phyloP scores from a whole-genome alignment of 2,113 vertebrate genomes.

The Amphilophus citrinellus region DNA sequence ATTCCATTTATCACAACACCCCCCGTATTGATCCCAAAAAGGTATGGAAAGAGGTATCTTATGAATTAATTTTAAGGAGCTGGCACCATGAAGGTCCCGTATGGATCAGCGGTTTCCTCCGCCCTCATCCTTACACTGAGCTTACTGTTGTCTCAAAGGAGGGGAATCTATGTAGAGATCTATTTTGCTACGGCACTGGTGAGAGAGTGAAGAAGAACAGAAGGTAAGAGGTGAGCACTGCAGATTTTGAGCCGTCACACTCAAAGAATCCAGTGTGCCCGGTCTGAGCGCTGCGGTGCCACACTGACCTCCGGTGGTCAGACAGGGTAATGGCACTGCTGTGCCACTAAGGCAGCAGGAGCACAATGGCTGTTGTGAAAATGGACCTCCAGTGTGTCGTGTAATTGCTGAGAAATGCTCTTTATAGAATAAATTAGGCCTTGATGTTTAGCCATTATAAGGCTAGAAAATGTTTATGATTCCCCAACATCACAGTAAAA shows the following conservation, averaged over 20 bases:
- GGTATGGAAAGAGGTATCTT: constrained; percentile 28
- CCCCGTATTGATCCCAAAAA: constrained; percentile 44
- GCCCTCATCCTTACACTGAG: not conserved
- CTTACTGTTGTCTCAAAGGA: not conserved
- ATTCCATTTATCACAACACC: constrained; percentile 41
- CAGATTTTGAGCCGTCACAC: constrained; percentile 63
- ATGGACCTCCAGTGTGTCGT: not conserved
- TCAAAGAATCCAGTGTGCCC: constrained; percentile 10
- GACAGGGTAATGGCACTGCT: constrained; percentile 30
- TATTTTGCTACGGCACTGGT: not conserved
- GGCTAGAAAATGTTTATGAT: constrained; percentile 26
- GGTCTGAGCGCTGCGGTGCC: constrained; percentile 39
- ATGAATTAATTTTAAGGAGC: constrained; percentile 15
- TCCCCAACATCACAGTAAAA: constrained; percentile 23
- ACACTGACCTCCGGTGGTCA: constrained; percentile 79
- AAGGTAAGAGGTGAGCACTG: constrained; percentile 63
- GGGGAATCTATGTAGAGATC: not conserved
- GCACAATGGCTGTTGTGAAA: not conserved
- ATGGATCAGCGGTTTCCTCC: constrained; percentile 1
- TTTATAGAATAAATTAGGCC: not conserved
- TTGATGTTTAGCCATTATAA: constrained; percentile 6
- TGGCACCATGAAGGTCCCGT: not conserved
- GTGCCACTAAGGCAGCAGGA: not conserved
- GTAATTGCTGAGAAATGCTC: constrained; percentile 16
- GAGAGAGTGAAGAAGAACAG: constrained; percentile 21